Conservation (phyloP, 2,113 vertebrate genomes). For the Malurus cyaneus region DNA sequence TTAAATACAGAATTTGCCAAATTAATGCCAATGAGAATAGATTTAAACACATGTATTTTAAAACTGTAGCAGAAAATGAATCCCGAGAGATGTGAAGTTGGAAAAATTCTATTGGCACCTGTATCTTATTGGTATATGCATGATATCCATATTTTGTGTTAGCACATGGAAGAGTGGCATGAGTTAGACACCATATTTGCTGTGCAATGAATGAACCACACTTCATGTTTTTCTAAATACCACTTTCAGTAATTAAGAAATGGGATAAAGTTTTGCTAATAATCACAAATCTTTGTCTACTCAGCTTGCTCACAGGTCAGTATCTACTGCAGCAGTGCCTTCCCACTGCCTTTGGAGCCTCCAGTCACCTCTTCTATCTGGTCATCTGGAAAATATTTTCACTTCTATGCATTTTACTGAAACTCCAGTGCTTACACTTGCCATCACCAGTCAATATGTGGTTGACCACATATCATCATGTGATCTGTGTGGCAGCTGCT, state of each 20-base stretch:
- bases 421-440: not conserved
- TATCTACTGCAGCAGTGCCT: not conserved
- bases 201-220: not conserved
- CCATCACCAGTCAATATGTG: not conserved
- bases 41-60: not conserved
- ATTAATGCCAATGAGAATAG: not conserved
- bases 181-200: not conserved
- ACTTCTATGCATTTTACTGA: not conserved
- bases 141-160: not conserved
- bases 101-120: not conserved
- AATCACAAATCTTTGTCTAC: not conserved
- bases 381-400: not conserved
- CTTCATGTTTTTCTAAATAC: not conserved
- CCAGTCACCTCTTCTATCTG: not conserved
- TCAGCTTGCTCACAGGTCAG: not conserved
- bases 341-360: not conserved
- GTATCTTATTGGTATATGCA: not conserved
- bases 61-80: not conserved
- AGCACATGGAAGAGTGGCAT: accelerated
- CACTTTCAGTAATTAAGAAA: not conserved
- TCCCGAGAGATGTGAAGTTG: not conserved
- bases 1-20: not conserved
- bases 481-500: not conserved
- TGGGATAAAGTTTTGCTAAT: not conserved
- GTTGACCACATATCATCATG: not conserved